These are phyloP conservation scores for Adineta ricciae DNA, from an alignment of 2,888 invertebrate species.

Conservation along the genomic window DNA sequence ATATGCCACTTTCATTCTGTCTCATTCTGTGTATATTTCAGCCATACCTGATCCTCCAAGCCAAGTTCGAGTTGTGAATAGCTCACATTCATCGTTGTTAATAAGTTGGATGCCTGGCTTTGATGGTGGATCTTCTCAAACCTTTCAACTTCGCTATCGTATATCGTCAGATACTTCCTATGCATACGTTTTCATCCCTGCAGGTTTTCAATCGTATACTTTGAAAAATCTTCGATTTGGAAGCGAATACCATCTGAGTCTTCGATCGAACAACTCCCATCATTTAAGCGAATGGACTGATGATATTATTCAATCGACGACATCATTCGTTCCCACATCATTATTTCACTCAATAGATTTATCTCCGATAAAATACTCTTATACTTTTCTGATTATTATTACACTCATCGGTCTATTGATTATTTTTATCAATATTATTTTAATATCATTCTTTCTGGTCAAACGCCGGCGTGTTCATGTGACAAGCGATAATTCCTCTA, in stretches of 20 bases:
- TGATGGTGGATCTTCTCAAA: slow-evolving; percentile 31
- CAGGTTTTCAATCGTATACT: too few relatives aligned
- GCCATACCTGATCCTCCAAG: slow-evolving; percentile 30
- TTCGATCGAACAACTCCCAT: not conserved
- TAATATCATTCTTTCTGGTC: slow-evolving; percentile 26
- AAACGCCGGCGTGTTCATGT: slow-evolving; percentile 22
- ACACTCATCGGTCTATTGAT: slow-evolving; percentile 23
- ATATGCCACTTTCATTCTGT: not conserved
- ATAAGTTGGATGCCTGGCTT: slow-evolving; percentile 27
- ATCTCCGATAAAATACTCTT: slow-evolving; percentile 11
- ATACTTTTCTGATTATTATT: slow-evolving; percentile 27
- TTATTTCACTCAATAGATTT: not conserved
- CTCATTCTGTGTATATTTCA: too few relatives aligned
- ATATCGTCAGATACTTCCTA: not conserved
- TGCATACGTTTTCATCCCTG: not conserved
- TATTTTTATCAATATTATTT: slow-evolving; percentile 26
- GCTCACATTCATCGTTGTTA: slow-evolving; percentile 20
- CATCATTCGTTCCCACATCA: not conserved
- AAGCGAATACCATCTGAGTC: not conserved
- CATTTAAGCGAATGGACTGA: not conserved
- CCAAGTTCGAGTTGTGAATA: slow-evolving; percentile 23
- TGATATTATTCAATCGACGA: not conserved
- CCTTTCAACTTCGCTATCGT: slow-evolving; percentile 30
- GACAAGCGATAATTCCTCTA: slow-evolving; percentile 26
- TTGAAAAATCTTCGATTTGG: not conserved